Conservation (phyloP, 2,113 vertebrate species). For the Chloropsis cyanopogon region DNA sequence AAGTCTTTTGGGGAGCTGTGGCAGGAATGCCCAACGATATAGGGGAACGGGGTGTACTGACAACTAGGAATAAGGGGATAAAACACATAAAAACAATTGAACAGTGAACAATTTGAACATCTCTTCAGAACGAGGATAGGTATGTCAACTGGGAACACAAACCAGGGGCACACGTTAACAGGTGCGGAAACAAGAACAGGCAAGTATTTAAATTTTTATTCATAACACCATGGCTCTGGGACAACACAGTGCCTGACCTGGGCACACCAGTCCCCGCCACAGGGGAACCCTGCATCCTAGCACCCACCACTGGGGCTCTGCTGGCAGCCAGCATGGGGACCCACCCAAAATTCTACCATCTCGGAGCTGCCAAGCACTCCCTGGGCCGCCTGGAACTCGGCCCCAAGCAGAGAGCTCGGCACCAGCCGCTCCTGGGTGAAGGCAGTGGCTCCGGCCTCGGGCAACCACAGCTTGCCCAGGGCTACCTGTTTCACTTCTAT, state of each 20-base stretch:
- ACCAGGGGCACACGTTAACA: too few relatives aligned
- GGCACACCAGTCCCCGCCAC: background rate
- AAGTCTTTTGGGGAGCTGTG: too few relatives aligned
- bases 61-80: too few relatives aligned
- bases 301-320: fast-evolving
- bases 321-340: background rate
- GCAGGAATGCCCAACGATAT: too few relatives aligned
- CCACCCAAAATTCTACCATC: background rate
- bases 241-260: background rate
- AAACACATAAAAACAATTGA: too few relatives aligned
- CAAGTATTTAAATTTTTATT: too few relatives aligned
- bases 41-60: too few relatives aligned
- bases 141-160: too few relatives aligned
- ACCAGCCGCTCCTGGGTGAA: fast-evolving
- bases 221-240: background rate
- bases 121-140: too few relatives aligned
- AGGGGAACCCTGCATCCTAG: fast-evolving
- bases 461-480: background rate
- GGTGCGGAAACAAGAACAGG: too few relatives aligned
- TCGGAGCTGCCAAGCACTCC: fast-evolving
- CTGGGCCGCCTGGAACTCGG: fast-evolving
- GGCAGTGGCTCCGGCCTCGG: fast-evolving
- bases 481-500: background rate
- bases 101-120: too few relatives aligned
- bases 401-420: background rate